phyloP scores from a whole-genome alignment of 1,140 invertebrate species.

The Penaeus vannamei region DNA sequence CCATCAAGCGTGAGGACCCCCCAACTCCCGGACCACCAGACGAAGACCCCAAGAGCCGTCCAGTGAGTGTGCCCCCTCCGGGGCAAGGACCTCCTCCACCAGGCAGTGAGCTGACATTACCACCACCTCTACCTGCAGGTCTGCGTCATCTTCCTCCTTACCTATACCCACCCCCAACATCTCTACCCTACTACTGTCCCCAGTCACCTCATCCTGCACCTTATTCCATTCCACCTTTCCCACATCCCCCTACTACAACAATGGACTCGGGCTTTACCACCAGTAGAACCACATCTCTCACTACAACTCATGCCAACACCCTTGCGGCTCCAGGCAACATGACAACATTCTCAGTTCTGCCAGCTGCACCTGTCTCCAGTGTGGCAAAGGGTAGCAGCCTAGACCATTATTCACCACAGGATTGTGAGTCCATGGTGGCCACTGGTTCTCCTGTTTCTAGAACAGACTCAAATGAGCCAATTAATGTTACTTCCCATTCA shows the following conservation, averaged over 20 bases:
- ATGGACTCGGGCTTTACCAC: conserved; percentile 21
- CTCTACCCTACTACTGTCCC: conserved; percentile 34
- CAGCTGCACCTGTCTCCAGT: conserved; percentile 34
- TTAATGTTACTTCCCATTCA: conserved; percentile 47
- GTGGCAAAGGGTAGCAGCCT: conserved; percentile 27
- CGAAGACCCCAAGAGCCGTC: conserved; percentile 50
- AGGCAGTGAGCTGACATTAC: conserved; percentile 35
- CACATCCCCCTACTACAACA: conserved; percentile 18
- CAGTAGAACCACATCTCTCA: not conserved
- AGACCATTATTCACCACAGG: conserved; percentile 25
- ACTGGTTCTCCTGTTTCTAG: conserved; percentile 37
- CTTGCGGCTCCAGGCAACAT: conserved; percentile 6
- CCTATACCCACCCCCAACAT: conserved; percentile 41
- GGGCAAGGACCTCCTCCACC: conserved; percentile 38
- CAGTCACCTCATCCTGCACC: conserved; percentile 45
- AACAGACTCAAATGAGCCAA: conserved; percentile 36
- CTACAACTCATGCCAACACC: conserved; percentile 14
- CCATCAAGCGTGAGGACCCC: conserved; percentile 56
- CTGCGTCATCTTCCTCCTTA: conserved; percentile 49
- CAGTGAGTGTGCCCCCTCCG: conserved; percentile 31
- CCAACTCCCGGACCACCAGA: conserved; percentile 42
- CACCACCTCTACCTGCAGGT: conserved; percentile 31
- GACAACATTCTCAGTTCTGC: conserved; percentile 25
- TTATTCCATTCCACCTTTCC: conserved; percentile 46
- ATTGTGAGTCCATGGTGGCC: conserved; percentile 39